Percentiles rank a stretch among this genome's conserved stretches.
Evolutionary conservation across 1,140 invertebrate genomes (phyloP).

Genomic region (Saxidomus purpurata): DNA sequence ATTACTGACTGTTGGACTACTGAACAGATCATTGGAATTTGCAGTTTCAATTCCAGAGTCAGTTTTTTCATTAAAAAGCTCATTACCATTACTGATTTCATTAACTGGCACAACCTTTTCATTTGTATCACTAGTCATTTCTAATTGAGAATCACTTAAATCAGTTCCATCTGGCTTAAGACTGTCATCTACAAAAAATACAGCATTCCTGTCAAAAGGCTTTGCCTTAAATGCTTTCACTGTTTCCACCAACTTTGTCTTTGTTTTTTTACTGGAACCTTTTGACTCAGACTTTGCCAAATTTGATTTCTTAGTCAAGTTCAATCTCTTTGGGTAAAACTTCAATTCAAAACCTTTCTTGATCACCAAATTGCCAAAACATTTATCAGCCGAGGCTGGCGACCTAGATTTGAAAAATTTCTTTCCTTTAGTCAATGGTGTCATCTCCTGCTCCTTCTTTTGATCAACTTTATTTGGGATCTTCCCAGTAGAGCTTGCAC

Average conservation of each 20-base stretch:
- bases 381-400: slow-evolving; percentile 39
- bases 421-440: slow-evolving; percentile 20
- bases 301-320: neutral
- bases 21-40: slow-evolving; percentile 53
- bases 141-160: neutral
- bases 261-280: neutral
- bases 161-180: neutral
- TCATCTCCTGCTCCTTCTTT: neutral
- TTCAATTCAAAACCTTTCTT: slow-evolving; percentile 66
- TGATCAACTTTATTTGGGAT: neutral
- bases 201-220: neutral
- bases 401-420: slow-evolving; percentile 59
- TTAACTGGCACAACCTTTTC: neutral
- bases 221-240: slow-evolving; percentile 18
- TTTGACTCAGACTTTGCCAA: neutral
- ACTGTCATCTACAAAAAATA: neutral
- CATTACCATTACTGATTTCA: neutral
- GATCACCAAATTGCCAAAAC: slow-evolving; percentile 53
- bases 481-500: slow-evolving; percentile 6
- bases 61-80: neutral
- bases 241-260: slow-evolving; percentile 24
- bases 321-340: slow-evolving; percentile 52
- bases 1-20: neutral
- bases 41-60: slow-evolving; percentile 50
- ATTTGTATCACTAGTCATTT: neutral